Percentiles rank a stretch among this genome's conserved stretches.
Conservation (phyloP, 2,113 vertebrate genomes). For the Prinia subflava region DNA sequence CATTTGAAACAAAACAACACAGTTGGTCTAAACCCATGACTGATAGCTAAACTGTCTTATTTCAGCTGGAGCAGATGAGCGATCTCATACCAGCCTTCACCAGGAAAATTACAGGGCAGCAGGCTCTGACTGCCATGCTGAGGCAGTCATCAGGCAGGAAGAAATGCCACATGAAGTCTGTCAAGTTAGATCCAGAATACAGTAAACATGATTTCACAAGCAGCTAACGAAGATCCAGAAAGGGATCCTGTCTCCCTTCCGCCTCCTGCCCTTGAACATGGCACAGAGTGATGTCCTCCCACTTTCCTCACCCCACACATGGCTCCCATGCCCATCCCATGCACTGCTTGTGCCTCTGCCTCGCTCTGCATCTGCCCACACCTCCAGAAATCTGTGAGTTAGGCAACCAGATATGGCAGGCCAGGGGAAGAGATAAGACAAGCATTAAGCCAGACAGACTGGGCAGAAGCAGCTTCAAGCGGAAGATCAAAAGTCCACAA, state of each 20-base stretch:
- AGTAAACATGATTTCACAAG: neutral
- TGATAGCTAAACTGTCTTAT: neutral
- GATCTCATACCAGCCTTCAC: neutral
- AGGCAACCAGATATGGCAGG: neutral
- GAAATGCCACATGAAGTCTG: neutral
- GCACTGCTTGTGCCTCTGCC: neutral
- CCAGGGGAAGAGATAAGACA: neutral
- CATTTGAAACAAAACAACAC: neutral
- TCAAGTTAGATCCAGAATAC: neutral
- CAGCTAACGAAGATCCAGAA: neutral
- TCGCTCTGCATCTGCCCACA: neutral
- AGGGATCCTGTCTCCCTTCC: neutral
- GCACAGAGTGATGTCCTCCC: neutral
- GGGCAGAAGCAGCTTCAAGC: neutral
- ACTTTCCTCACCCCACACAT: accelerated
- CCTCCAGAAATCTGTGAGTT: neutral
- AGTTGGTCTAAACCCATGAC: neutral
- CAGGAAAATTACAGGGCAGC: accelerated
- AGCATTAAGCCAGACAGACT: neutral
- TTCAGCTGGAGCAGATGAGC: neutral
- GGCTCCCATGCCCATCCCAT: neutral
- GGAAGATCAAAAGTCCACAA: neutral
- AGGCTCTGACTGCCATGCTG: neutral
- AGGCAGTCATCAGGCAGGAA: neutral
- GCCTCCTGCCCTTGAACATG: neutral